A percentile compares a stretch with the other conserved stretches of the same genome.
These are phyloP conservation scores for Andinoacara biseriatus DNA, from an alignment of 2,113 vertebrate genomes.

Conservation along the genomic window DNA sequence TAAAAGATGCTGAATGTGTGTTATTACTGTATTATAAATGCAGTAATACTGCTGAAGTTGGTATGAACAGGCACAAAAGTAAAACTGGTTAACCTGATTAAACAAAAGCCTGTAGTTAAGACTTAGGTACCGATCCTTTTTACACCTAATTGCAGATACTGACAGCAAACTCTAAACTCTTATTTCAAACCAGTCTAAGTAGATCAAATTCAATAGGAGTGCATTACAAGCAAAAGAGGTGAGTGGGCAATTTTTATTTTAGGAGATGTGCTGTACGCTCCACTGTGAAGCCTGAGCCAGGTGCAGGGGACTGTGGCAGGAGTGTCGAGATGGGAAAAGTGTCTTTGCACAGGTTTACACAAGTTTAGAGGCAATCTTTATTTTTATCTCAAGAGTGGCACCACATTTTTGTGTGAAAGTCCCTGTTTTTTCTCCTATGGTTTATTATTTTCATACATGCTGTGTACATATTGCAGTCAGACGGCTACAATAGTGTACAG, in stretches of 20 bases:
- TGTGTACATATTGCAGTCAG: slow-evolving; percentile 61
- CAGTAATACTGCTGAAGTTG: neutral
- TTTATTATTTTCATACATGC: neutral
- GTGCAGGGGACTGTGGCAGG: slow-evolving; percentile 29
- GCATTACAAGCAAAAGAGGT: neutral
- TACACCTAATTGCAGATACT: neutral
- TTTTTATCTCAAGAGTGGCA: neutral
- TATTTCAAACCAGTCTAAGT: neutral
- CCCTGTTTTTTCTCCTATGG: neutral
- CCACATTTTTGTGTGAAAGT: neutral
- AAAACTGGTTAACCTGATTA: neutral
- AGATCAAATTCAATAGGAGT: neutral
- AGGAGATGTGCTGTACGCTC: neutral
- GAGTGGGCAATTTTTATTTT: slow-evolving; percentile 47
- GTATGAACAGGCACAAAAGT: neutral
- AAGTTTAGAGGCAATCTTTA: neutral
- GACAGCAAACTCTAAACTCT: neutral
- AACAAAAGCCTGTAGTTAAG: neutral
- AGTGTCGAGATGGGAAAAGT: neutral
- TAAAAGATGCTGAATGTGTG: neutral
- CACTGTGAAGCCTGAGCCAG: slow-evolving; percentile 1
- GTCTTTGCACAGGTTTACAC: neutral
- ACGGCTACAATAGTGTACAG: slow-evolving; percentile 58
- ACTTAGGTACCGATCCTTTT: neutral
- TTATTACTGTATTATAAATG: neutral